Percentiles rank a stretch among this genome's conserved stretches.
Evolutionary conservation across 2,113 vertebrate species (phyloP).

Genomic region (Pantherophis guttatus): DNA sequence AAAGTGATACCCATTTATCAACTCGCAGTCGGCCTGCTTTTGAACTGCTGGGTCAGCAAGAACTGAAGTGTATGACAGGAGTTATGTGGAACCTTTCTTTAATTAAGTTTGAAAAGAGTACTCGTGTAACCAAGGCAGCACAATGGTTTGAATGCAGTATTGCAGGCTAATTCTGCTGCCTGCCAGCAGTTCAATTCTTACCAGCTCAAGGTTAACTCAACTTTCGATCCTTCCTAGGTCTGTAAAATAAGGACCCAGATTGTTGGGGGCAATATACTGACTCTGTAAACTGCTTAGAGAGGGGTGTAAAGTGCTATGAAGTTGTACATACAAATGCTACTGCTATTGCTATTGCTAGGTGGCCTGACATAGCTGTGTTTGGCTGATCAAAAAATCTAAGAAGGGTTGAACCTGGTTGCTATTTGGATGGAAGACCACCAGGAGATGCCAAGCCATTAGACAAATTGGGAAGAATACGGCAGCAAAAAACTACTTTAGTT

Average conservation of each 20-base stretch:
- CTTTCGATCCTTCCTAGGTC: not conserved
- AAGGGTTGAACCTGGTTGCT: not conserved
- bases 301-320: not conserved
- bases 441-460: not conserved
- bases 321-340: not conserved
- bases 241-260: not conserved
- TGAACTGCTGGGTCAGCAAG: not conserved
- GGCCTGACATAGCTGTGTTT: not conserved
- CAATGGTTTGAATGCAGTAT: not conserved
- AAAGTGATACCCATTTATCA: not conserved
- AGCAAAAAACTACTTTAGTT: not conserved
- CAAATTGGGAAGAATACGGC: not conserved
- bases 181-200: not conserved
- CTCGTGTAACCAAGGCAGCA: not conserved
- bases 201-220: not conserved
- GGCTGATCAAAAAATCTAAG: not conserved
- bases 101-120: not conserved
- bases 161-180: not conserved
- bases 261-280: not conserved
- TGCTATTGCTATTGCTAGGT: not conserved
- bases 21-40: not conserved
- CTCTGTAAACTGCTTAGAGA: not conserved
- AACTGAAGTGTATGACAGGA: not conserved
- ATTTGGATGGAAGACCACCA: not conserved
- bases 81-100: not conserved